phyloP scores from a whole-genome alignment of 2,797 vertebrate species.

The Bryconaethiops microstoma region DNA sequence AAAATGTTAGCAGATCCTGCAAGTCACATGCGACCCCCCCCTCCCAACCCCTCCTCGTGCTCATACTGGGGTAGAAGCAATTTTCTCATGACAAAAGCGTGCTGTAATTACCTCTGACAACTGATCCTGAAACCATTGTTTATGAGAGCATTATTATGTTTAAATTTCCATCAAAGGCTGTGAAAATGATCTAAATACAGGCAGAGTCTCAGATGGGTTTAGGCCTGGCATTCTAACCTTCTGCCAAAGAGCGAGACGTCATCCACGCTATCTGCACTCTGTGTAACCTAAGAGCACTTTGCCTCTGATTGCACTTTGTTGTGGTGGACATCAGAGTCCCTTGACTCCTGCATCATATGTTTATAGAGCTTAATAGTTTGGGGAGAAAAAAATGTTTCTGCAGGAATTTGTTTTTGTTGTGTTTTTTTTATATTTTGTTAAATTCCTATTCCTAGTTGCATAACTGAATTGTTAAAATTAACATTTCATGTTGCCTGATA shows the following conservation, averaged over 20 bases:
- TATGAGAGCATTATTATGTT: constrained; percentile 62
- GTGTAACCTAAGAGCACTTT: constrained; percentile 53
- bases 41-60: constrained; percentile 46
- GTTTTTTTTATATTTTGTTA: not conserved
- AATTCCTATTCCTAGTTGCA: not conserved
- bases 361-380: constrained; percentile 45
- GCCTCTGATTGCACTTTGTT: constrained; percentile 50
- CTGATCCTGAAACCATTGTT: constrained; percentile 60
- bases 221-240: constrained; percentile 40
- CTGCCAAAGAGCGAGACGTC: constrained; percentile 42
- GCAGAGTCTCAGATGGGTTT: constrained; percentile 41
- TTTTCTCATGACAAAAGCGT: constrained; percentile 52
- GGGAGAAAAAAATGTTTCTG: constrained; percentile 19
- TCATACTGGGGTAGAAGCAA: constrained; percentile 43
- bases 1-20: constrained; percentile 57
- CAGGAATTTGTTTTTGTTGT: not conserved
- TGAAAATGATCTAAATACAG: constrained; percentile 58
- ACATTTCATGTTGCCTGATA: no score
- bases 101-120: constrained; percentile 63
- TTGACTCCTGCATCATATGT: constrained; percentile 49
- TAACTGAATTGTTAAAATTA: no score
- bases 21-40: constrained; percentile 32
- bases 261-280: constrained; percentile 46
- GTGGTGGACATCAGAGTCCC: constrained; percentile 40
- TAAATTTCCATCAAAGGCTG: constrained; percentile 58